Evolutionary conservation across 2,888 invertebrate species (phyloP).

Genomic region (Rutpela maculata): DNA sequence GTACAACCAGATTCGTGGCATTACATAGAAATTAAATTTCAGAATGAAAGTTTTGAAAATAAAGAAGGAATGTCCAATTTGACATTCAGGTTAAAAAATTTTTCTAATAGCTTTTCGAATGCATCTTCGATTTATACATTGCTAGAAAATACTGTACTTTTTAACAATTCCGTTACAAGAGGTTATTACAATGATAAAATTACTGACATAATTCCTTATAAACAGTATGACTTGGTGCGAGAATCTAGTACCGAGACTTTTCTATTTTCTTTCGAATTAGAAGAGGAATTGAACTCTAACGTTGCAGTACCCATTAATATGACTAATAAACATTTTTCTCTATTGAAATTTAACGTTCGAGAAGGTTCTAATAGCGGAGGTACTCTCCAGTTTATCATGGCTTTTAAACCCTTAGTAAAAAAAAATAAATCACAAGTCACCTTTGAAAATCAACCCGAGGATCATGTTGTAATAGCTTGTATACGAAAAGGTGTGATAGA

Average conservation of each 20-base stretch:
- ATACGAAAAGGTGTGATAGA: slow-evolving; percentile 78
- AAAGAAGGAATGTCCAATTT: slow-evolving; percentile 22
- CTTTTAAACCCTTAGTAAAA: slow-evolving; percentile 78
- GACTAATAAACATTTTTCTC: slow-evolving; percentile 79
- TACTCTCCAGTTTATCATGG: slow-evolving; percentile 83
- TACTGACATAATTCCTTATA: slow-evolving; percentile 62
- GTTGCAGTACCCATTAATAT: slow-evolving; percentile 82
- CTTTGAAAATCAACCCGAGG: slow-evolving; percentile 63
- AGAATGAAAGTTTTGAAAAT: slow-evolving; percentile 30
- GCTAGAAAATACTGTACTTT: slow-evolving; percentile 48
- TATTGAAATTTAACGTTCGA: slow-evolving; percentile 83
- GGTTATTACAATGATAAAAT: slow-evolving; percentile 53
- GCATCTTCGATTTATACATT: slow-evolving; percentile 39
- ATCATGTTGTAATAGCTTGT: slow-evolving; percentile 78
- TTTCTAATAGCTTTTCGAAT: slow-evolving; percentile 43
- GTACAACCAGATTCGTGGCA: slow-evolving; percentile 79
- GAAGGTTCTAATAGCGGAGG: slow-evolving; percentile 88
- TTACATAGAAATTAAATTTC: slow-evolving; percentile 74
- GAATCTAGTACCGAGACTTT: slow-evolving; percentile 85
- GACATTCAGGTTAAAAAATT: slow-evolving; percentile 44
- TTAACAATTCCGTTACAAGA: slow-evolving; percentile 51
- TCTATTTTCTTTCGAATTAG: slow-evolving; percentile 84
- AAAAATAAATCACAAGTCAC: slow-evolving; percentile 22
- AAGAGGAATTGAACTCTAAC: slow-evolving; percentile 77
- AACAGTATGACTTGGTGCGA: slow-evolving; percentile 72